phyloP scores from a whole-genome alignment of 2,113 vertebrate genomes.

The Muntiacus muntjak region DNA sequence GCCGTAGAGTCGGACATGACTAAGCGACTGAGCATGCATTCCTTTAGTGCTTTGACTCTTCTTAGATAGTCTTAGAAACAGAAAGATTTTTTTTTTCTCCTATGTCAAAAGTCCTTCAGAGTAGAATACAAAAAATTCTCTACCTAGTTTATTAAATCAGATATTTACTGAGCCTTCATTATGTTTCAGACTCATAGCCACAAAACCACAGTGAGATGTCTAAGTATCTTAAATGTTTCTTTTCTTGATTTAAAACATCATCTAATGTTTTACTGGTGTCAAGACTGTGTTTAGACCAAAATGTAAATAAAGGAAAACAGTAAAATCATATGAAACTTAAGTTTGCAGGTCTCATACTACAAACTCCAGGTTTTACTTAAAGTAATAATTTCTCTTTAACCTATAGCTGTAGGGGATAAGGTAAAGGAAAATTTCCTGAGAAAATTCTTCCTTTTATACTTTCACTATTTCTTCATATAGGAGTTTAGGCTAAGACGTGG shows the following conservation, averaged over 20 bases:
- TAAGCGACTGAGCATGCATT: background rate
- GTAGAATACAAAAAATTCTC: background rate
- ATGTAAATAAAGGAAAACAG: background rate
- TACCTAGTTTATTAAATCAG: background rate
- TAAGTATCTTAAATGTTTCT: background rate
- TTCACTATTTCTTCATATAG: background rate
- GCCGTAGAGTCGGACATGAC: background rate
- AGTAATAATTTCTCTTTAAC: background rate
- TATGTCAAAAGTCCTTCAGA: background rate
- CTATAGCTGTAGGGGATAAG: background rate
- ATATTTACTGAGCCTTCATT: background rate
- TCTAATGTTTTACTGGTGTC: background rate
- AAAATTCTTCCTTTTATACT: background rate
- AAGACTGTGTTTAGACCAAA: background rate
- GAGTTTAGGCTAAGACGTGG: background rate
- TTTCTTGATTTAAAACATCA: background rate
- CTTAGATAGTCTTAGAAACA: background rate
- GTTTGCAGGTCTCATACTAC: background rate
- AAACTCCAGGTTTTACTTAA: background rate
- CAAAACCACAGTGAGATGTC: background rate
- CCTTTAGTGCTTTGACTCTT: background rate
- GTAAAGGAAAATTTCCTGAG: background rate
- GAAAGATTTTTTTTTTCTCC: background rate
- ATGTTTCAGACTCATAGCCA: background rate
- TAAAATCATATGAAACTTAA: background rate